phyloP scores from a whole-genome alignment of 2,797 vertebrate genomes.

The Chromis chromis region DNA sequence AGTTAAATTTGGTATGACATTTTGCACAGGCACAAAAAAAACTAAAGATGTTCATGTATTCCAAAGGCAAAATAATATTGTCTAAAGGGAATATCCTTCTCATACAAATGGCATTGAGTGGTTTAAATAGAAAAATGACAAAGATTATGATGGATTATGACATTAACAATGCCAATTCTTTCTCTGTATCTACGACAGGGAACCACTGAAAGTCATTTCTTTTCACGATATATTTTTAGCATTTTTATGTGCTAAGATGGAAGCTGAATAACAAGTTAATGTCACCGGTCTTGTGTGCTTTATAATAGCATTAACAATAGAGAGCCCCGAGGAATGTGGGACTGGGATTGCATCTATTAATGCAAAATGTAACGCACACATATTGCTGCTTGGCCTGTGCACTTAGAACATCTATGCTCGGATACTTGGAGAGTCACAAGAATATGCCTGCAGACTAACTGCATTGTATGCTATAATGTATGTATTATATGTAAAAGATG shows the following conservation, averaged over 20 bases:
- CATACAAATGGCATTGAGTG: constrained; percentile 21
- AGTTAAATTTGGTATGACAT: background rate
- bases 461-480: constrained; percentile 22
- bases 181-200: constrained; percentile 31
- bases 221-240: constrained; percentile 55
- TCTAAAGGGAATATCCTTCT: constrained; percentile 26
- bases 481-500: constrained; percentile 32
- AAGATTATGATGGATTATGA: constrained; percentile 54
- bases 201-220: constrained; percentile 35
- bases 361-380: constrained; percentile 61
- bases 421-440: constrained; percentile 33
- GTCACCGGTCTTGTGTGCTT: constrained; percentile 72
- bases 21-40: constrained; percentile 13
- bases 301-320: constrained; percentile 75
- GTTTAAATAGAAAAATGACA: constrained; percentile 45
- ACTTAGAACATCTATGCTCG: constrained; percentile 46
- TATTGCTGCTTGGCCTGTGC: constrained; percentile 49
- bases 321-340: constrained; percentile 65
- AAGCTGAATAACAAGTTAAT: constrained; percentile 76
- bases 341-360: constrained; percentile 70
- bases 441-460: constrained; percentile 51
- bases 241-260: constrained; percentile 52
- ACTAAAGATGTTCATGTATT: background rate
- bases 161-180: constrained; percentile 50
- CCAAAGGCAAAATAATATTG: constrained; percentile 1